Conservation (phyloP, 2,888 invertebrate genomes). For the Acronicta aceris region DNA sequence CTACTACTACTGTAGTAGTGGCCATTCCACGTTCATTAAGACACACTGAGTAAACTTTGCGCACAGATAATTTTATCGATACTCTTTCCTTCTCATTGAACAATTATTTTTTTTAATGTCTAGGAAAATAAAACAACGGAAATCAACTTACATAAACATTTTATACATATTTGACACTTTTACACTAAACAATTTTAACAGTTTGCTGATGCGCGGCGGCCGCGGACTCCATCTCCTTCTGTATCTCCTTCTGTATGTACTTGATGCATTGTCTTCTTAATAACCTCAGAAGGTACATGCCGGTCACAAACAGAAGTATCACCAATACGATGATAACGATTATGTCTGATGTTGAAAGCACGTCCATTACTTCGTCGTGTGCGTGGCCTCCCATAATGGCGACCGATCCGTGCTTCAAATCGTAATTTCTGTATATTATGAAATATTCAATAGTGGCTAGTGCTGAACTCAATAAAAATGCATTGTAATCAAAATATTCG, state of each 20-base stretch:
- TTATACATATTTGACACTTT: constrained; percentile 35
- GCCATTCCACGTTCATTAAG: no score
- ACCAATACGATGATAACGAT: constrained; percentile 58
- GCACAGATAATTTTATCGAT: no score
- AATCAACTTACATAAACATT: constrained; percentile 20
- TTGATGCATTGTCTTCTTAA: constrained; percentile 60
- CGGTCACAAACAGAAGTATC: constrained; percentile 58
- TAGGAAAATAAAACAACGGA: constrained; percentile 30
- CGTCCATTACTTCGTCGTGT: constrained; percentile 69
- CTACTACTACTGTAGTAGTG: no score
- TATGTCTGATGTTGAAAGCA: constrained; percentile 62
- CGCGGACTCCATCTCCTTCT: constrained; percentile 55
- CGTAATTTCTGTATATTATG: constrained; percentile 39
- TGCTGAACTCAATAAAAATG: constrained; percentile 34
- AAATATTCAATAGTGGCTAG: constrained; percentile 33
- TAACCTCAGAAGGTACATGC: constrained; percentile 58
- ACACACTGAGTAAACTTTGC: no score
- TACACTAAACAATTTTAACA: constrained; percentile 36
- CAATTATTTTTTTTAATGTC: no score
- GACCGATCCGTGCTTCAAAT: constrained; percentile 36
- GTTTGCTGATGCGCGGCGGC: constrained; percentile 24
- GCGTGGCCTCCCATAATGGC: constrained; percentile 64
- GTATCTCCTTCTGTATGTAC: constrained; percentile 62
- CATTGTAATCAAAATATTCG: constrained; percentile 24
- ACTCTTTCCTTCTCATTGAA: no score